Evolutionary conservation across 2,888 invertebrate species (phyloP).

Genomic region (Leuctra nigra): DNA sequence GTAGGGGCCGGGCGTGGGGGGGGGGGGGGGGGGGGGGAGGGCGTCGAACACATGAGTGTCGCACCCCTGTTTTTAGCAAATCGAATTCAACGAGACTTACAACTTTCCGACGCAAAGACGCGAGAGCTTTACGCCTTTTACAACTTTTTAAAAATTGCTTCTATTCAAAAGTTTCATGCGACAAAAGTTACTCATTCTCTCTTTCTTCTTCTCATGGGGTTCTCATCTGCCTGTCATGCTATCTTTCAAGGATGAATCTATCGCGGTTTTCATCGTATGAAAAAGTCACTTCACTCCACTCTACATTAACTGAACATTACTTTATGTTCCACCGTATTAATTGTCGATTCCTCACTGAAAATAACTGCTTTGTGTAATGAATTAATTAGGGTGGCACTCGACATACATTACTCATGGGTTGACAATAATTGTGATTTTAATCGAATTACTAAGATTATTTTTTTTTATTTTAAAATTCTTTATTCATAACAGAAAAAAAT

Average conservation of each 20-base stretch:
- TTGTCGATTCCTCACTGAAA: too few species aligned
- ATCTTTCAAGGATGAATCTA: too few species aligned
- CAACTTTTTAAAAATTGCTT: not conserved
- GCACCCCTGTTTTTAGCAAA: constrained; percentile 12
- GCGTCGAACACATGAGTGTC: constrained; percentile 5
- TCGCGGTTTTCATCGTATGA: too few species aligned
- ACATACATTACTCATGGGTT: not conserved
- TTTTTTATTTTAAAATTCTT: not conserved
- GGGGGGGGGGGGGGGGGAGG: not conserved
- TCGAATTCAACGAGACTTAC: constrained; percentile 6
- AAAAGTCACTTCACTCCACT: too few species aligned
- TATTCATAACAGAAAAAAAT: too few species aligned
- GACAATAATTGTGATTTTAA: not conserved
- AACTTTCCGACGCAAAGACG: constrained; percentile 3
- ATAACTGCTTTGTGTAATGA: too few species aligned
- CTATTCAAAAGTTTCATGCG: not conserved
- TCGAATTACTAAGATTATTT: not conserved
- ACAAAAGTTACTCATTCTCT: too few species aligned
- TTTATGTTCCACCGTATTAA: too few species aligned
- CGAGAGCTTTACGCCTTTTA: not conserved
- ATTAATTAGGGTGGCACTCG: not conserved
- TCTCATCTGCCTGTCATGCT: too few species aligned
- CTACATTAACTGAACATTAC: too few species aligned
- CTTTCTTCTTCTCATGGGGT: too few species aligned
- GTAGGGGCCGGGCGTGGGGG: not conserved